phyloP scores from a whole-genome alignment of 2,888 invertebrate genomes.

The Apeira syringaria region DNA sequence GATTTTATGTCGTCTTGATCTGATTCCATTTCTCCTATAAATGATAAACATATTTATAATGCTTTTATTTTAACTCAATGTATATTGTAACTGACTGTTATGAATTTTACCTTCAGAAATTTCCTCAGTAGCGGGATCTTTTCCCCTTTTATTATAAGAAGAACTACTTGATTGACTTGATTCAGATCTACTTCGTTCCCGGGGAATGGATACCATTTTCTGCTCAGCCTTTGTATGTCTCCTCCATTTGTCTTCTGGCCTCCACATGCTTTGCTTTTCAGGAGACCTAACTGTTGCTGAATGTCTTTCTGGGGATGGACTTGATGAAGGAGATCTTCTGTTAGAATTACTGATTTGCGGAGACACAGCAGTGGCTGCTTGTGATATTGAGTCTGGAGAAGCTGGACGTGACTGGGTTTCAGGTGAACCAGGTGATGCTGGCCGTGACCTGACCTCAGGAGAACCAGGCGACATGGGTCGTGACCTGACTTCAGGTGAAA shows the following conservation, averaged over 20 bases:
- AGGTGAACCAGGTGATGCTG: conserved; percentile 41
- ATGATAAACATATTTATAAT: conserved; percentile 3
- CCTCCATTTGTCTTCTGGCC: conserved; percentile 71
- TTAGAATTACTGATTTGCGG: conserved; percentile 50
- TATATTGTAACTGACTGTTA: no score
- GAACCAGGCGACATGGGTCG: conserved; percentile 64
- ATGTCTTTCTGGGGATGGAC: conserved; percentile 63
- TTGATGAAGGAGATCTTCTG: conserved; percentile 54
- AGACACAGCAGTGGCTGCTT: conserved; percentile 32
- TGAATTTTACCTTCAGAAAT: conserved; percentile 83
- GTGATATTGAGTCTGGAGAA: conserved; percentile 56
- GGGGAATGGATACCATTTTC: conserved; percentile 61
- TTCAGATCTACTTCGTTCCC: conserved; percentile 65
- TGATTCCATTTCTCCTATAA: conserved; percentile 85
- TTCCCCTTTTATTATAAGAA: conserved; percentile 68
- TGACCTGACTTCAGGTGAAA: conserved; percentile 48
- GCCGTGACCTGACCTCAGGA: conserved; percentile 47
- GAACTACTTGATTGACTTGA: conserved; percentile 76
- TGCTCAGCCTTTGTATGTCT: conserved; percentile 76
- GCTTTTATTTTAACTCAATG: no score
- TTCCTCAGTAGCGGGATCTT: conserved; percentile 83
- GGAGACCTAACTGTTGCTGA: conserved; percentile 45
- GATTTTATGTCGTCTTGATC: conserved; percentile 74
- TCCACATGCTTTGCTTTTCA: conserved; percentile 60
- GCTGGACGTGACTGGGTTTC: conserved; percentile 52